Evolutionary conservation across 2,113 vertebrate genomes (phyloP).

Genomic region (Atractosteus spatula): DNA sequence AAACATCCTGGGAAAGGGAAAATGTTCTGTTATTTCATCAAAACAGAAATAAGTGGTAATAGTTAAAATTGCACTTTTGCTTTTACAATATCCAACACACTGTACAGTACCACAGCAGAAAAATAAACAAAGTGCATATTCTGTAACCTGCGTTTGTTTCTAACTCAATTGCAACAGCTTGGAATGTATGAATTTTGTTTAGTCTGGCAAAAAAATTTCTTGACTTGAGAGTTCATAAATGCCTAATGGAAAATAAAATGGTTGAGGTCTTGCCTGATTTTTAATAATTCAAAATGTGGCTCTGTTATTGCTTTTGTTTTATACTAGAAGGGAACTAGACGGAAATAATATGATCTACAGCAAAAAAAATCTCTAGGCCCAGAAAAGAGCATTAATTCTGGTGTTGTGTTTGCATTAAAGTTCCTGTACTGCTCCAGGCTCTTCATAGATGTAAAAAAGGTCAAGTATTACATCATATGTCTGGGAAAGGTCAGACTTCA

Average conservation of each 20-base stretch:
- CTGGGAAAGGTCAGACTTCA: slow-evolving; percentile 32
- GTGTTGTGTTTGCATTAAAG: not conserved
- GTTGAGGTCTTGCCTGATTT: slow-evolving; percentile 27
- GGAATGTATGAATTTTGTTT: slow-evolving; percentile 56
- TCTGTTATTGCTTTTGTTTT: slow-evolving; percentile 46
- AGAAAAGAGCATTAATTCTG: slow-evolving; percentile 24
- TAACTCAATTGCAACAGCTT: slow-evolving; percentile 30
- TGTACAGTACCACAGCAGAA: too few species aligned
- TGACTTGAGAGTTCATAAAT: slow-evolving; percentile 45
- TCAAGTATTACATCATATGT: slow-evolving; percentile 34
- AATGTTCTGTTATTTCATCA: too few species aligned
- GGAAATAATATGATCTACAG: slow-evolving; percentile 36
- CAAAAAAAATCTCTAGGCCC: slow-evolving; percentile 37
- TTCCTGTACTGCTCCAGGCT: slow-evolving; percentile 37
- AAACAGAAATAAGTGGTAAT: too few species aligned
- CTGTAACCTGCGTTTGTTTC: too few species aligned
- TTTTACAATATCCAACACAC: too few species aligned
- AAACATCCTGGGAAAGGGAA: too few species aligned
- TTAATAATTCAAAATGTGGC: slow-evolving; percentile 44
- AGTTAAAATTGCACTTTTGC: too few species aligned
- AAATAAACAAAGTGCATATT: too few species aligned
- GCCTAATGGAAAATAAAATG: slow-evolving; percentile 47
- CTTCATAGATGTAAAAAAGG: slow-evolving; percentile 30
- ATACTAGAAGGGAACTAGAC: slow-evolving; percentile 24
- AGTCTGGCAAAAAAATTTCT: slow-evolving; percentile 42